Percentiles rank a stretch among this genome's conserved stretches.
These are phyloP conservation scores for Micronycteris hirsuta DNA, from an alignment of 2,113 vertebrate species.

Conservation along the genomic window DNA sequence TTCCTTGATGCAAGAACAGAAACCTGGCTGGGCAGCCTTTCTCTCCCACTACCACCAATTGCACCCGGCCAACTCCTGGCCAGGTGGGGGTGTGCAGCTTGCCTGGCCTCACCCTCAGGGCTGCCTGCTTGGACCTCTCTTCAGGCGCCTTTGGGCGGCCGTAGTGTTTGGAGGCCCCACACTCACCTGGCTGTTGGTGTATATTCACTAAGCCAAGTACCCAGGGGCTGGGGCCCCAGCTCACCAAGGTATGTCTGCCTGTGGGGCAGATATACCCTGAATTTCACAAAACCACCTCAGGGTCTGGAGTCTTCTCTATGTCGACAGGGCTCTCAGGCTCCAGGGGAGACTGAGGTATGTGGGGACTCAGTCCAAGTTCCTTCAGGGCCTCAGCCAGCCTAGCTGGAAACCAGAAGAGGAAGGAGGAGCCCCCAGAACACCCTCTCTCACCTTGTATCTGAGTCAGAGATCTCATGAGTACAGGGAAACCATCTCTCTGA, in stretches of 20 bases:
- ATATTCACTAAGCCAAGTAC: background rate
- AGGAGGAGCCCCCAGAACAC: background rate
- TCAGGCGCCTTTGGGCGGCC: fast-evolving
- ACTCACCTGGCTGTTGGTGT: fast-evolving
- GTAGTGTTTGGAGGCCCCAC: background rate
- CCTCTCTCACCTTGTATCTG: background rate
- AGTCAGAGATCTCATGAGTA: background rate
- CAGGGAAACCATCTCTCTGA: background rate
- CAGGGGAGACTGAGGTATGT: fast-evolving
- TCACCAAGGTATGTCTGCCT: background rate
- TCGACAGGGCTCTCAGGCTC: background rate
- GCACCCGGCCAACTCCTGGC: background rate
- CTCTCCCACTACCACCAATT: fast-evolving
- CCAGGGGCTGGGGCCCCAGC: background rate
- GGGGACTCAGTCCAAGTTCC: background rate
- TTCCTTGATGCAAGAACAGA: background rate
- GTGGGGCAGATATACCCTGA: fast-evolving
- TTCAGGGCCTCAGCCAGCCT: background rate
- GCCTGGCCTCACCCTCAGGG: background rate
- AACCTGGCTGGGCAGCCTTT: background rate
- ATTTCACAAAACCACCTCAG: background rate
- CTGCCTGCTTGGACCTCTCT: background rate
- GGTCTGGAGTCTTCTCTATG: background rate
- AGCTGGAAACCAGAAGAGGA: background rate
- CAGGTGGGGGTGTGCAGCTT: background rate